A percentile compares a stretch with the other conserved stretches of the same genome.
Evolutionary conservation across 2,888 invertebrate genomes (phyloP).

Genomic region (Drosophila imparisetae): DNA sequence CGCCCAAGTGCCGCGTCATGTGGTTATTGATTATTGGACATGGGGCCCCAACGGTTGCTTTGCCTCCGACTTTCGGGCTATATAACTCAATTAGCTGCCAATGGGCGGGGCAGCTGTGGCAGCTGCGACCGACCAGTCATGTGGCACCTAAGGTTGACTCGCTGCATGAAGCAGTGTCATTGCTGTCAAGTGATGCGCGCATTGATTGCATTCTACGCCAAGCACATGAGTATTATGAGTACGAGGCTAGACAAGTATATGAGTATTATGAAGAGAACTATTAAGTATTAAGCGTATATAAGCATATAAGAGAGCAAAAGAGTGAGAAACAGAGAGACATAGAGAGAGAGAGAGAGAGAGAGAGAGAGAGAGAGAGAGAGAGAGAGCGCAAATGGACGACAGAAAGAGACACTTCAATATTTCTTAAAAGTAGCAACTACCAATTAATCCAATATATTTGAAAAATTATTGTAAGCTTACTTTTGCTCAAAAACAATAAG

Average conservation of each 20-base stretch:
- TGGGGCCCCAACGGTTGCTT: slow-evolving; percentile 30
- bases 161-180: slow-evolving; percentile 23
- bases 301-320: background rate
- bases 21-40: slow-evolving; percentile 52
- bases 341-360: background rate
- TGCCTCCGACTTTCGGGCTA: slow-evolving; percentile 39
- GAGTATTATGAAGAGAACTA: background rate
- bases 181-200: slow-evolving; percentile 20
- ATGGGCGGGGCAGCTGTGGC: slow-evolving; percentile 25
- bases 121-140: slow-evolving; percentile 17
- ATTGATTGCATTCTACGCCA: slow-evolving; percentile 1
- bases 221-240: background rate
- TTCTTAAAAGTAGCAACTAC: background rate
- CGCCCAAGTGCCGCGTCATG: slow-evolving; percentile 59
- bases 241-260: background rate
- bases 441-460: background rate
- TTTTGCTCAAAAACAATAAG: background rate
- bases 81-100: slow-evolving; percentile 74
- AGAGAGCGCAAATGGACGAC: background rate
- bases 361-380: background rate
- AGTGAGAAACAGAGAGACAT: background rate
- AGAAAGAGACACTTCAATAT: background rate
- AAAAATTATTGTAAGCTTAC: background rate
- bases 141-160: slow-evolving; percentile 8
- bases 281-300: background rate